These are phyloP conservation scores for Struthidea cinerea DNA, from an alignment of 2,113 vertebrate species.

Conservation along the genomic window DNA sequence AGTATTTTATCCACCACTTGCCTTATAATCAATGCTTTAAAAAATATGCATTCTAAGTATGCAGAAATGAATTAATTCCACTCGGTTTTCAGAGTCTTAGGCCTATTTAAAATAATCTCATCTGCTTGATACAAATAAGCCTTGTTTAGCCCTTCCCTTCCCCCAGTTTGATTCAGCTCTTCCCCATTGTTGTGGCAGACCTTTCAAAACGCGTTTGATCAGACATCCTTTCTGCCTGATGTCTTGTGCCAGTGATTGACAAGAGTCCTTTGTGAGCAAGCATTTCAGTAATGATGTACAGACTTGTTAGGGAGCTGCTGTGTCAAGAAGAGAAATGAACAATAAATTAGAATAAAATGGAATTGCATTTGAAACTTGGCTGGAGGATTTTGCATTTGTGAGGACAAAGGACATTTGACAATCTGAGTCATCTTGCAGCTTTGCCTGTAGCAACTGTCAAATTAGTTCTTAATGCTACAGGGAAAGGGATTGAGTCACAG, in stretches of 20 bases:
- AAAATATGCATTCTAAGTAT: not conserved
- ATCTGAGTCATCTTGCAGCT: constrained; percentile 63
- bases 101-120: not conserved
- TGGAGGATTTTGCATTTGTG: constrained; percentile 53
- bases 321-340: constrained; percentile 46
- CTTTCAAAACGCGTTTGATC: not conserved
- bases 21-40: not conserved
- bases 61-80: not conserved
- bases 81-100: not conserved
- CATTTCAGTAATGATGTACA: not conserved
- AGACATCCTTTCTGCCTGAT: not conserved
- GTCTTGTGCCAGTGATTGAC: constrained; percentile 19
- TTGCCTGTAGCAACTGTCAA: constrained; percentile 71
- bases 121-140: not conserved
- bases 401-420: constrained; percentile 66
- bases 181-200: constrained; percentile 8
- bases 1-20: not conserved
- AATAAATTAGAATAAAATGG: constrained; percentile 57
- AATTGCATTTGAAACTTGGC: constrained; percentile 36
- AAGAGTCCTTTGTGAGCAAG: not conserved
- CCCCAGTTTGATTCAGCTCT: not conserved
- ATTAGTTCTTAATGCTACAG: constrained; percentile 59
- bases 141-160: not conserved
- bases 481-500: constrained; percentile 50
- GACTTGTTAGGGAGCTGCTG: not conserved